Evolutionary conservation across 2,797 vertebrate species (phyloP).

Genomic region (Rhinella marina): DNA sequence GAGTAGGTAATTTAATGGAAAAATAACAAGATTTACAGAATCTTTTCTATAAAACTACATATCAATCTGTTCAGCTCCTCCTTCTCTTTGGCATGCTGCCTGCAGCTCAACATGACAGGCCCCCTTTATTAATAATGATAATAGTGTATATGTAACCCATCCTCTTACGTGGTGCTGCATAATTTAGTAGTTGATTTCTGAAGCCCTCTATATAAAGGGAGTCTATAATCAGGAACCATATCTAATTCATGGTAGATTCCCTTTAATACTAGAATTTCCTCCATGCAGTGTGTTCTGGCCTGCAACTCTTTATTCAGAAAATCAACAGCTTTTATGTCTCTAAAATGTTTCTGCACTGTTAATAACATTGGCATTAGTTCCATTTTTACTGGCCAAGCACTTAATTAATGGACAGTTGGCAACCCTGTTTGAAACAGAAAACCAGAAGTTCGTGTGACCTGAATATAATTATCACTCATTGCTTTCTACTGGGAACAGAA

Average conservation of each 20-base stretch:
- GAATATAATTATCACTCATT: conserved; percentile 6
- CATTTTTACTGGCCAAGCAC: conserved; percentile 17
- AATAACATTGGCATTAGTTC: conserved; percentile 19
- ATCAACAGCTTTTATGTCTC: conserved; percentile 19
- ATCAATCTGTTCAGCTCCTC: too few relatives aligned
- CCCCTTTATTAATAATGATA: too few relatives aligned
- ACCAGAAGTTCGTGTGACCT: conserved; percentile 14
- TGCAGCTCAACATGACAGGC: too few relatives aligned
- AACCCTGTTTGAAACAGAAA: conserved; percentile 19
- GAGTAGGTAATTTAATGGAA: too few relatives aligned
- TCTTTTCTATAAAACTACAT: too few relatives aligned
- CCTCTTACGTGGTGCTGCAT: too few relatives aligned
- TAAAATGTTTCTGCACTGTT: conserved; percentile 27
- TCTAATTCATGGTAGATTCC: not conserved
- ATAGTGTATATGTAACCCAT: too few relatives aligned
- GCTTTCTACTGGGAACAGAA: not conserved
- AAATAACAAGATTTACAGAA: too few relatives aligned
- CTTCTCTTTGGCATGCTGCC: too few relatives aligned
- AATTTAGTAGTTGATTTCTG: not conserved
- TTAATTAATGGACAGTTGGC: conserved; percentile 36
- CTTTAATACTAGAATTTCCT: not conserved
- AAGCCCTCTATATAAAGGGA: not conserved
- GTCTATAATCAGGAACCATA: not conserved
- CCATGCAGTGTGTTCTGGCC: not conserved
- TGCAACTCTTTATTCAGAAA: not conserved